Base-by-base conservation (phyloP, 2,888 invertebrate genomes). In the Cyaniris semiargus region DNA sequence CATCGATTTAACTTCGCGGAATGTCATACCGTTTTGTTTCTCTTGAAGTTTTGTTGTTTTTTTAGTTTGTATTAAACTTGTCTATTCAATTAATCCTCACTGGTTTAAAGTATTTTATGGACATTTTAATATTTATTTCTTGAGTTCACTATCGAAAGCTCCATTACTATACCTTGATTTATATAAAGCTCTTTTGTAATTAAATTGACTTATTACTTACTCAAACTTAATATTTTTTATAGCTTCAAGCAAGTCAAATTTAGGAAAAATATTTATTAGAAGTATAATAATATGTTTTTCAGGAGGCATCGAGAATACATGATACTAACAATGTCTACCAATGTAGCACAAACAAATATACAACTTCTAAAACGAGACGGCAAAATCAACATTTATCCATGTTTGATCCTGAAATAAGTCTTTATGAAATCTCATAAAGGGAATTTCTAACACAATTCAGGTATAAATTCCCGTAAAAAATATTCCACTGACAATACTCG, bases 391-490 rank as follows among this genome's bases (percentile, higher is more conserved):
- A 53, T 74, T 74, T 74, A 74, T 48, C 48, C 27, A 53, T 27
- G 60, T 85, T 84, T 91, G 90, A 91, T 91, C 90, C 84, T 82
- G 82, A 88, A 89, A 88, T 85, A 86, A 88, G 84, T 88, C 83
- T 89, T 87, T 85, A 86, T 88, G 87, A 87, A 88, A 91, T 92
- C 92, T 93, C 92, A 93, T 93, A 93, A 92, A 92, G 85, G 87
- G 90, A 91, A 92, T 92, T 60, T 89, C 89, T 92, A 87, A 86
- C 88, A 92, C 92, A 90, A 91, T 92, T 91, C 93, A 93, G 93
- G 92, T 93, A 90, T 89, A 93, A 91, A 90, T 90, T 86, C 86
- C 87, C 89, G 88, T 90, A 91, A 93, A 93, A 93, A 93, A 93
- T 93, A 92, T 93, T 85, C 81, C 86, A 86, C 86, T 87, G 86